Evolutionary conservation across 2,113 vertebrate species (phyloP).

Genomic region (Archilochus colubris): DNA sequence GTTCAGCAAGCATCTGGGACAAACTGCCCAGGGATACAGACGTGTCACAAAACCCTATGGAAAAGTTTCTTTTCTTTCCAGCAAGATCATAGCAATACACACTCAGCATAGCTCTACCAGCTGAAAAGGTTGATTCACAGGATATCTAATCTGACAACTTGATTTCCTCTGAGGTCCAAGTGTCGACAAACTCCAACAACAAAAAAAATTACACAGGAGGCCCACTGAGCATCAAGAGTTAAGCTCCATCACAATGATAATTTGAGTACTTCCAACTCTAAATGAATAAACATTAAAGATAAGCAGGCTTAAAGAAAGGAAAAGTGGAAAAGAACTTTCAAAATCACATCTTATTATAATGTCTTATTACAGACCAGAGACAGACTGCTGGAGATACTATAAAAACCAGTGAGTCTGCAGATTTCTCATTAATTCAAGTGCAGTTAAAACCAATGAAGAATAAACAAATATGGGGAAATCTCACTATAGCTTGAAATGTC

Average conservation of each 20-base stretch:
- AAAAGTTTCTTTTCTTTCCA: neutral
- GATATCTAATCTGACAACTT: neutral
- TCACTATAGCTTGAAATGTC: neutral
- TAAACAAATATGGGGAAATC: neutral
- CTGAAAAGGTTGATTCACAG: neutral
- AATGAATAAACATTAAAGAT: neutral
- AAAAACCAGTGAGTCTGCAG: neutral
- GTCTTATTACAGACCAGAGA: neutral
- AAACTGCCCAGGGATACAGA: neutral
- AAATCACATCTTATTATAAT: neutral
- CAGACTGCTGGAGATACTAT: neutral
- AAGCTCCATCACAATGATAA: neutral
- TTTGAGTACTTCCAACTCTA: neutral
- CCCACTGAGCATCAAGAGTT: neutral
- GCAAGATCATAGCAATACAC: rapidly evolving
- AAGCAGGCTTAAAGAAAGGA: neutral
- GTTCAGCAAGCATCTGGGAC: neutral
- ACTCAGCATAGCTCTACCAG: neutral
- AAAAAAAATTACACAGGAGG: neutral
- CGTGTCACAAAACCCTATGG: neutral
- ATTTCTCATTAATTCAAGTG: neutral
- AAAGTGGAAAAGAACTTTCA: neutral
- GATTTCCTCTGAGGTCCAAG: neutral
- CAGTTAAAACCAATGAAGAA: neutral
- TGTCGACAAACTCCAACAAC: rapidly evolving